Conservation (phyloP, 1,140 invertebrate species). For the Eupeodes corollae region DNA sequence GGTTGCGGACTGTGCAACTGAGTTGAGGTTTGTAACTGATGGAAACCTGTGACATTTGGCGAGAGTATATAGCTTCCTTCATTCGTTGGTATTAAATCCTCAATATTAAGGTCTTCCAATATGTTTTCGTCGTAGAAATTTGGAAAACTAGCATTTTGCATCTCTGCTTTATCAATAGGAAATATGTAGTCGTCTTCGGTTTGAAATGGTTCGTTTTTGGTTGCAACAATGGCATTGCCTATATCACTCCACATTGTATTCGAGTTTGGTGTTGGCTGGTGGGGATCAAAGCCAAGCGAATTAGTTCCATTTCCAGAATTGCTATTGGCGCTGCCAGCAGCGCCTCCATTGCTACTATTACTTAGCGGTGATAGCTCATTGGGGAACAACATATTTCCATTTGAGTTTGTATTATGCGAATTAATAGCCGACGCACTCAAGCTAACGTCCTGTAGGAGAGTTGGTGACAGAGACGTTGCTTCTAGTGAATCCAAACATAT, state of each 20-base stretch:
- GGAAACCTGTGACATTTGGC: conserved; percentile 31
- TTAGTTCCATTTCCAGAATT: conserved; percentile 6
- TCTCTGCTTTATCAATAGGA: conserved; percentile 76
- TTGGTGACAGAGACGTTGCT: conserved; percentile 29
- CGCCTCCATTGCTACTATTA: conserved; percentile 1
- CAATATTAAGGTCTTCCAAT: conserved; percentile 71
- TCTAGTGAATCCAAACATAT: conserved; percentile 30
- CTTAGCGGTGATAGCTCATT: not conserved
- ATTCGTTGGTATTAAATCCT: conserved; percentile 66
- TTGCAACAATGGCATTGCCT: conserved; percentile 29
- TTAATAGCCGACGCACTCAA: conserved; percentile 23
- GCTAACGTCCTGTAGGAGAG: conserved; percentile 30
- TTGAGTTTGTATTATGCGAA: conserved; percentile 8
- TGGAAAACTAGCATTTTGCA: conserved; percentile 72
- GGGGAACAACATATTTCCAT: conserved; percentile 11
- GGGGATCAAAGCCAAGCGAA: conserved; percentile 21
- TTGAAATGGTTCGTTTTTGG: conserved; percentile 53
- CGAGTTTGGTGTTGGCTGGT: conserved; percentile 18
- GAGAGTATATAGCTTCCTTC: conserved; percentile 42
- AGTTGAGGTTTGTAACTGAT: conserved; percentile 4
- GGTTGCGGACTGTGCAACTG: conserved; percentile 11
- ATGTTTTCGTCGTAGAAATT: conserved; percentile 75
- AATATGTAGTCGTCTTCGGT: conserved; percentile 84
- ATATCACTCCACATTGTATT: conserved; percentile 37
- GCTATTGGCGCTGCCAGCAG: not conserved